phyloP scores from a whole-genome alignment of 2,797 vertebrate species.

The Orestias chungarensis region DNA sequence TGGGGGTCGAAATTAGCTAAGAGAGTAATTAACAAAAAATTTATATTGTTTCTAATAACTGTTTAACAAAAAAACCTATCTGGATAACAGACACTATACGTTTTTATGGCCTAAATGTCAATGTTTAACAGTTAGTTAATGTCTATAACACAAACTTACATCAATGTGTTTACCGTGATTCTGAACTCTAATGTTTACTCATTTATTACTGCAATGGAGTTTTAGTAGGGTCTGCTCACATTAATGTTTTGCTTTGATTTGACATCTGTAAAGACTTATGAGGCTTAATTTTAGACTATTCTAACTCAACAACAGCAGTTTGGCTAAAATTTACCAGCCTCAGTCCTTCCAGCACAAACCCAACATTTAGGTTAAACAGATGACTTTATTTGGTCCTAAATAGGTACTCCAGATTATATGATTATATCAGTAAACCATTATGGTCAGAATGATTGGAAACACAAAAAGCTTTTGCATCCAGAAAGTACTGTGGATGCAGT shows the following conservation, averaged over 20 bases:
- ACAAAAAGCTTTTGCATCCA: slow-evolving; percentile 25
- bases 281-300: not conserved
- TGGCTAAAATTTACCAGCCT: not conserved
- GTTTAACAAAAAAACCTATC: not conserved
- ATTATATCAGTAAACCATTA: not conserved
- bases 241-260: not conserved
- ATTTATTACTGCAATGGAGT: not conserved
- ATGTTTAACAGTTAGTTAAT: not conserved
- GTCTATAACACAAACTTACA: not conserved
- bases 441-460: not conserved
- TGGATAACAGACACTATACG: not conserved
- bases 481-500: slow-evolving; percentile 29
- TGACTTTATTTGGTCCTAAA: slow-evolving; percentile 1
- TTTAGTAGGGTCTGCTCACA: not conserved
- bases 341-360: not conserved
- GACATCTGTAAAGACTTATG: not conserved
- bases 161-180: not conserved
- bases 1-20: not conserved
- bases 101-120: not conserved
- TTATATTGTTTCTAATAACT: not conserved
- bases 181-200: not conserved
- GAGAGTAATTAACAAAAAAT: not conserved
- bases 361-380: not conserved
- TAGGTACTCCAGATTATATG: not conserved
- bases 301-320: not conserved